Conservation (phyloP, 1,140 invertebrate species). For the Drosophila mayri region DNA sequence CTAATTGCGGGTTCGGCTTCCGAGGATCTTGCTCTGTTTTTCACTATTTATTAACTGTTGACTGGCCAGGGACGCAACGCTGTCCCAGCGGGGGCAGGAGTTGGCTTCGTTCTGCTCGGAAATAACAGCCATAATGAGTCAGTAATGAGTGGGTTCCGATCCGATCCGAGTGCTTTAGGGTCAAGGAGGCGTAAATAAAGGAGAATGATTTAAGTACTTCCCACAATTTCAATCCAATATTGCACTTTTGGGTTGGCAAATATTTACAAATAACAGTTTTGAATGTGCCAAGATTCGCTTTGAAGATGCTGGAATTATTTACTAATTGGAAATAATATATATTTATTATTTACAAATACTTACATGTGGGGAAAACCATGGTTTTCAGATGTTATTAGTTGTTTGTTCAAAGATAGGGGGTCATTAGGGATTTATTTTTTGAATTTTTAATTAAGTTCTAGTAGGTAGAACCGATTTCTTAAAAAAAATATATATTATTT, state of each 20-base stretch:
- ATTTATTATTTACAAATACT: constrained; percentile 1
- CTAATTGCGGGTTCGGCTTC: constrained; percentile 55
- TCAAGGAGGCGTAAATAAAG: constrained; percentile 12
- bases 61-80: constrained; percentile 37
- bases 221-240: constrained; percentile 11
- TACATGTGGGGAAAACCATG: constrained; percentile 2
- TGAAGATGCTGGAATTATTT: constrained; percentile 2
- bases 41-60: constrained; percentile 79
- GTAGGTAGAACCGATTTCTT: background rate
- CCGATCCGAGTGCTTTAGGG: constrained; percentile 7
- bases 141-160: constrained; percentile 37
- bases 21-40: constrained; percentile 43
- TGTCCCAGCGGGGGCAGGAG: constrained; percentile 26
- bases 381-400: no score
- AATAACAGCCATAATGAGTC: constrained; percentile 41
- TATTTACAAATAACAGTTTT: constrained; percentile 14
- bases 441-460: background rate
- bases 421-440: background rate
- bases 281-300: constrained; percentile 3
- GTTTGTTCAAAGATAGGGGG: background rate
- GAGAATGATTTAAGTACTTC: constrained; percentile 9
- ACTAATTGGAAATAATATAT: background rate
- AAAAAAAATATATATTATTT: background rate
- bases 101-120: constrained; percentile 12
- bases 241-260: constrained; percentile 4